Percentiles rank a stretch among this genome's conserved stretches.
phyloP scores from a whole-genome alignment of 92 coral and sea anemone genomes.

The Micromussa lordhowensis region DNA sequence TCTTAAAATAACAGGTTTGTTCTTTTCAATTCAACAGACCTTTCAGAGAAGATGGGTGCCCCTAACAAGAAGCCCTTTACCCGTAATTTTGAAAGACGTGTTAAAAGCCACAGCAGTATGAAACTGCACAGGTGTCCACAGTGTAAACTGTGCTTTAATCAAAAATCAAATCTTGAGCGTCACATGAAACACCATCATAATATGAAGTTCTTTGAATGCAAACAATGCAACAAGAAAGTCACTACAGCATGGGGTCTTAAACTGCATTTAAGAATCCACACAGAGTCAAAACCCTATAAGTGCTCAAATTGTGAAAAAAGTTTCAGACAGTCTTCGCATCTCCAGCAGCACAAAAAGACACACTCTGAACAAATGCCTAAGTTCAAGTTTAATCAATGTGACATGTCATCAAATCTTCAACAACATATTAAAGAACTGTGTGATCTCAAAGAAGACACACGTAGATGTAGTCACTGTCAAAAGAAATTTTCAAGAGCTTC shows the following conservation, averaged over 20 bases:
- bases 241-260: neutral
- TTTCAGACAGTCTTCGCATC: neutral
- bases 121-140: neutral
- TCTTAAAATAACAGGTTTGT: no score
- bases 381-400: constrained; percentile 1
- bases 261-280: neutral
- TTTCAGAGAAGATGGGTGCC: neutral
- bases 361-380: neutral
- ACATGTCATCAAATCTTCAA: neutral
- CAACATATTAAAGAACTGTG: neutral
- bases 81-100: neutral
- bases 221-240: neutral
- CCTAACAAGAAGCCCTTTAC: neutral
- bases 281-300: neutral
- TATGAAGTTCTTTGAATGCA: neutral
- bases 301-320: neutral
- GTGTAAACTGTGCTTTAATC: neutral
- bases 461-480: neutral
- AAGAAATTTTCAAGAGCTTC: neutral
- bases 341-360: neutral
- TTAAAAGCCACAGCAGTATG: neutral
- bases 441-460: neutral
- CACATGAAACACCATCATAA: neutral
- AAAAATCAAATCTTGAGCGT: neutral
- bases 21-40: neutral